phyloP scores from a whole-genome alignment of 2,113 vertebrate species.

The Nannospalax galili region DNA sequence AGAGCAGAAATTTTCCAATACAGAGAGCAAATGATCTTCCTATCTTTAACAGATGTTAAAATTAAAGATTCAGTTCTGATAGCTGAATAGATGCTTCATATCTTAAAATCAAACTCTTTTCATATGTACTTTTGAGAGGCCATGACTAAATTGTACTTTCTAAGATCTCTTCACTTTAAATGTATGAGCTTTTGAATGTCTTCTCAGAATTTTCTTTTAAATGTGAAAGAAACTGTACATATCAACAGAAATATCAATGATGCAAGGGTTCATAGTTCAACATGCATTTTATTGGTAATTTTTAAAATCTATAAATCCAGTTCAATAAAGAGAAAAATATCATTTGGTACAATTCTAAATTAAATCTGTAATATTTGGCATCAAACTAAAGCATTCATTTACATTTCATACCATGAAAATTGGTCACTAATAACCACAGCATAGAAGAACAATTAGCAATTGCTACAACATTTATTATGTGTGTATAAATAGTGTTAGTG shows the following conservation, averaged over 20 bases:
- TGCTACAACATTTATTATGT: neutral
- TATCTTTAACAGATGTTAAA: neutral
- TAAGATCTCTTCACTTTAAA: neutral
- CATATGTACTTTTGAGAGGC: neutral
- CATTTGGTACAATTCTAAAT: neutral
- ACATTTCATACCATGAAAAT: neutral
- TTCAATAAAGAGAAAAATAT: neutral
- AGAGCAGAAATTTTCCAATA: neutral
- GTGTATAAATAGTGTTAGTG: neutral
- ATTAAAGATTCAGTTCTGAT: neutral
- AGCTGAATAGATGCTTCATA: neutral
- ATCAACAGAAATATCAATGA: neutral
- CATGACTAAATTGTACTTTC: neutral
- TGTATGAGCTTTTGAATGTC: neutral
- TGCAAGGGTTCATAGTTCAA: neutral
- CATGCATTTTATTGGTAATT: constrained; percentile 13
- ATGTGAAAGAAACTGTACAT: neutral
- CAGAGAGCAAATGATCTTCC: neutral
- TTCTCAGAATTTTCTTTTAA: neutral
- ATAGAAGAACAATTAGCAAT: neutral
- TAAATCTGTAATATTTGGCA: neutral
- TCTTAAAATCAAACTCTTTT: neutral
- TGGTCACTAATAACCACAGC: neutral
- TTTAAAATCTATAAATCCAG: neutral
- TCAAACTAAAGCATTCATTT: neutral